Percentiles rank a stretch among this genome's conserved stretches.
phyloP scores from a whole-genome alignment of 2,113 vertebrate species.

The Hylia prasina region DNA sequence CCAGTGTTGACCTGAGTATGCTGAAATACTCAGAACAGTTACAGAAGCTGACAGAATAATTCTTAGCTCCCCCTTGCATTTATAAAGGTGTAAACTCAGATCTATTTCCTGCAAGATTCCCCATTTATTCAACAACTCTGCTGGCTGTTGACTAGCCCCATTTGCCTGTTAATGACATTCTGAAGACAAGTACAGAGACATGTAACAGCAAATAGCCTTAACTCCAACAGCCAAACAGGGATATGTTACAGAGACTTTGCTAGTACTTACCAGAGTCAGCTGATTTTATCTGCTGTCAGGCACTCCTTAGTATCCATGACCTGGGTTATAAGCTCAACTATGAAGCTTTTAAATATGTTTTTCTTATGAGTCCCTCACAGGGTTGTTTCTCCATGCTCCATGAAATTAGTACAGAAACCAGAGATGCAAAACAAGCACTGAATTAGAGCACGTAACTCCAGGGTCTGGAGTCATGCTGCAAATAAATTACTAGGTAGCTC shows the following conservation, averaged over 20 bases:
- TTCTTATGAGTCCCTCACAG: neutral
- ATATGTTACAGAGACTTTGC: neutral
- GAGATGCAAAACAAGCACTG: neutral
- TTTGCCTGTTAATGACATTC: neutral
- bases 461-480: neutral
- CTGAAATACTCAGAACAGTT: neutral
- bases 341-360: neutral
- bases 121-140: neutral
- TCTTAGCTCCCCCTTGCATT: neutral
- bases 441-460: neutral
- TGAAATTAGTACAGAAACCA: neutral
- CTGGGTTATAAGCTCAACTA: neutral
- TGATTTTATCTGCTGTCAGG: neutral
- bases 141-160: neutral
- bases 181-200: neutral
- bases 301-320: neutral
- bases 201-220: accelerated
- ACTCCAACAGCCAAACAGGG: neutral
- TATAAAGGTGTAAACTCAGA: neutral
- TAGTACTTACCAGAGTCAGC: neutral
- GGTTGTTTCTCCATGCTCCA: neutral
- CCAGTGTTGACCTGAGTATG: neutral
- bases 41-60: neutral
- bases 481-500: neutral
- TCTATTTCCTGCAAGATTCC: neutral